Evolutionary conservation across 1,140 invertebrate genomes (phyloP), one percentile per base, ranked within the genome.

Genomic region (Macrobrachium rosenbergii): DNA sequence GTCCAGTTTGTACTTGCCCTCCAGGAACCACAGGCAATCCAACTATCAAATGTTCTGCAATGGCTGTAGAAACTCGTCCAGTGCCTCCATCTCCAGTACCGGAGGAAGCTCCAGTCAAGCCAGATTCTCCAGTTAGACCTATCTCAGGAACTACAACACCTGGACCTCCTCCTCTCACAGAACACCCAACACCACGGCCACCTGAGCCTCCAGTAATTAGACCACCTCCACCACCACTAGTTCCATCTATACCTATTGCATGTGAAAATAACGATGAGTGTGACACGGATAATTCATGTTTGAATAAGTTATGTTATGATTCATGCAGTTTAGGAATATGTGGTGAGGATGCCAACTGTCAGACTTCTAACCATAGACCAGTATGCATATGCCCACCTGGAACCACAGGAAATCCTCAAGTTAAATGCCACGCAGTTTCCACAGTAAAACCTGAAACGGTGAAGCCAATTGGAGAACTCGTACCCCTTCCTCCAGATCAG

Each of bases 241-340:
- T 73, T 14, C 81, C 85, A 43, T 16, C 73, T 17, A 64, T 89
- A 17, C 37, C 59, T 63, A 72, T 85, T 62, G 84, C 88, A 52
- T 89, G 88, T 87, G 63, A 64, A 60, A 89, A 89, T 75, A 89
- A 89, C 77, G 88, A 89, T 82, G 88, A 85, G 6, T 89, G 88
- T 84, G 75, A 72, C 23, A 45, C 23, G 69, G 82, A 82, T n/a
- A 83, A 84, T 58, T 89, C 88, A 11, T 89, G 88, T 43, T 21
- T 89, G 12, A 89, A 89, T 59, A 80, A 62, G 60, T 7, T 89
- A 19, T 97, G 96, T 91, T 93, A 94, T 83, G 95, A 97, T 92
- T 96, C 96, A 75, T 97, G 96, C 91, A 91, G 93, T 58, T 90
- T 88, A 84, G 95, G 95, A 80, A 93, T 94, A 52, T 92, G 92